phyloP scores from a whole-genome alignment of 2,113 vertebrate species.

The Malurus cyaneus region DNA sequence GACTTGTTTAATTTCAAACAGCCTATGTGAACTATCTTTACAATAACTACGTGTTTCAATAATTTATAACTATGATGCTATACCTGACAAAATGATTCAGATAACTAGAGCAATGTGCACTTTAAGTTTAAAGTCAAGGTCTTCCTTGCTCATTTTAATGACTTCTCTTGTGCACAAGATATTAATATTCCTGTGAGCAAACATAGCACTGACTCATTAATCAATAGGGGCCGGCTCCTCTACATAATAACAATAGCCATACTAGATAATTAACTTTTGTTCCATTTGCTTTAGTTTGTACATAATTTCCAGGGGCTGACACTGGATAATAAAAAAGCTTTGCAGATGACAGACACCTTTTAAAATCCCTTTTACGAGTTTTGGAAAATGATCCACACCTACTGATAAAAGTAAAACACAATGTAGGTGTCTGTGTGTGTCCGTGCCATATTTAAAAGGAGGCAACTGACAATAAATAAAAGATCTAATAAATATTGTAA shows the following conservation, averaged over 20 bases:
- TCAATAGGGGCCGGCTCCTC: slow-evolving; percentile 83
- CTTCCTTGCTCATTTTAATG: slow-evolving; percentile 81
- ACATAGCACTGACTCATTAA: slow-evolving; percentile 83
- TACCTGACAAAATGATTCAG: slow-evolving; percentile 66
- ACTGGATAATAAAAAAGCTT: slow-evolving; percentile 59
- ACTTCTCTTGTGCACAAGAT: slow-evolving; percentile 79
- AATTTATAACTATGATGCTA: slow-evolving; percentile 62
- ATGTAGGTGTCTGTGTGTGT: background rate
- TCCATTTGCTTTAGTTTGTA: slow-evolving; percentile 77
- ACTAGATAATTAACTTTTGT: slow-evolving; percentile 83
- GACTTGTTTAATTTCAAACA: slow-evolving; percentile 59
- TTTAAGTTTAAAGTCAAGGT: slow-evolving; percentile 71
- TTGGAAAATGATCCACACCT: slow-evolving; percentile 21
- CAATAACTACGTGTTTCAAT: slow-evolving; percentile 62
- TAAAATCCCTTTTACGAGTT: slow-evolving; percentile 43
- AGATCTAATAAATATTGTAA: slow-evolving; percentile 53
- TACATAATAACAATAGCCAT: slow-evolving; percentile 60
- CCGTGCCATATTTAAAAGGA: slow-evolving; percentile 57
- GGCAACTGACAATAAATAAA: slow-evolving; percentile 62
- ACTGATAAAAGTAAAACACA: slow-evolving; percentile 17
- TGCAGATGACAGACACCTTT: slow-evolving; percentile 42
- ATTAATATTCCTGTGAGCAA: slow-evolving; percentile 87
- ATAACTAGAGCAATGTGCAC: slow-evolving; percentile 52
- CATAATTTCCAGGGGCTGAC: slow-evolving; percentile 75
- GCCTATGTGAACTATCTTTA: slow-evolving; percentile 46